Percentiles rank a stretch among this genome's conserved stretches.
These are phyloP conservation scores for Danionella cerebrum DNA, from an alignment of 2,113 vertebrate species.

Conservation along the genomic window DNA sequence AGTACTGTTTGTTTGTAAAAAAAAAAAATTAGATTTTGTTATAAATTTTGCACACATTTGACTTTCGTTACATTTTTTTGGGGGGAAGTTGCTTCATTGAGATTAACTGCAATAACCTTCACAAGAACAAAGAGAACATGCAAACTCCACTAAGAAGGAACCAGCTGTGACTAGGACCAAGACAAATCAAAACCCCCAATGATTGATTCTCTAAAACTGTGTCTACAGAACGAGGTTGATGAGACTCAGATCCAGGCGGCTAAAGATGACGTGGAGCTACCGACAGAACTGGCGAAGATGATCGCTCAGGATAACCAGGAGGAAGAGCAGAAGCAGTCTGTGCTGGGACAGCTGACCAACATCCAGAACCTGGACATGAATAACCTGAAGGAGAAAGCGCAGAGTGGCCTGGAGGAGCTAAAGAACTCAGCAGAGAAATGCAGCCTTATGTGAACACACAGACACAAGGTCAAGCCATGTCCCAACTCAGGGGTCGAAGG, in stretches of 20 bases:
- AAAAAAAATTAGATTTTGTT: too few relatives aligned
- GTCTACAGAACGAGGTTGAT: conserved; percentile 76
- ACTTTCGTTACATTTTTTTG: too few relatives aligned
- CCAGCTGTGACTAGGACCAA: too few relatives aligned
- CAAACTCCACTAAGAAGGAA: too few relatives aligned
- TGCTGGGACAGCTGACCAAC: conserved; percentile 86
- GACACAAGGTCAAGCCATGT: too few relatives aligned
- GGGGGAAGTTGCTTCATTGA: too few relatives aligned
- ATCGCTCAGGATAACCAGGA: conserved; percentile 92
- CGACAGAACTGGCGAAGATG: conserved; percentile 95
- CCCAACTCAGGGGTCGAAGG: too few relatives aligned
- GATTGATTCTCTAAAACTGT: neutral
- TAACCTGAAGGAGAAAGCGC: conserved; percentile 92
- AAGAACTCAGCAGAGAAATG: conserved; percentile 95
- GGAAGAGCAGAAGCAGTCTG: conserved; percentile 80
- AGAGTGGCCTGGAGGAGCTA: conserved; percentile 88
- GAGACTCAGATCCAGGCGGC: conserved; percentile 94
- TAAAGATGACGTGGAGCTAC: conserved; percentile 80
- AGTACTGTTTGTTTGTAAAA: too few relatives aligned
- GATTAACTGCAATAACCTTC: too few relatives aligned
- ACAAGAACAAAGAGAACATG: too few relatives aligned
- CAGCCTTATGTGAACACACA: conserved; percentile 89
- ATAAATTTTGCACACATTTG: too few relatives aligned
- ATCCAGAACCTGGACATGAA: conserved; percentile 91
- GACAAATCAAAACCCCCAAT: too few relatives aligned